Base-by-base conservation (phyloP, 2,797 vertebrate species). In the Thripadectes ignobilis region DNA sequence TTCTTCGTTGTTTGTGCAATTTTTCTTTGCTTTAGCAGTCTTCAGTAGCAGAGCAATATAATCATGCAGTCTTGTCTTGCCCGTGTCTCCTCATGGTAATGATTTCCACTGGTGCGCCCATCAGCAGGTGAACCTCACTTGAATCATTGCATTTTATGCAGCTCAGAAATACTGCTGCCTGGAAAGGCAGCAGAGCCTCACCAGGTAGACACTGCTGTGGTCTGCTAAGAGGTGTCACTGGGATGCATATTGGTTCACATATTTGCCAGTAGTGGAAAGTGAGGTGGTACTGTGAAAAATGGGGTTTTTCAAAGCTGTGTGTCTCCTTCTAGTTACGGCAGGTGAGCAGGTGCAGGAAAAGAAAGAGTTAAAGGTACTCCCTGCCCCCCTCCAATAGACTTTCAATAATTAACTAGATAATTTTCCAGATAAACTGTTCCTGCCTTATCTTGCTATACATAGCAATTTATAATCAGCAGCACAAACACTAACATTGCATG, bases 371-470 rank as follows among this genome's bases (percentile, higher is more conserved):
- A 93, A 58, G 0, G 0, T 86, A n/a, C 18, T 75, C 78, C 48
- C 71, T 52, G 23, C 41, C n/a, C 14, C 43, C 55, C 36, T 45
- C 52, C 36, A 54, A 26, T 29, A 87, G 38, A 69, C 87, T 77
- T 93, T 82, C 74, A 95, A 96, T 96, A 80, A 96, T 97, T 97
- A 97, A 95, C 96, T 80, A 95, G 92, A 93, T 96, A 24, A 80
- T 94, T 95, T 93, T 83, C 78, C 76, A 91, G 94, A 95, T 95
- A 94, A 93, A 85, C 80, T 74, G 90, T 95, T 93, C 89, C 93
- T 96, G 91, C 94, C 93, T 97, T 97, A 97, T 96, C 93, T 95
- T 91, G 71, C 88, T 89, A 89, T 95, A 84, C 83, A 80, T 24
- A 85, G 69, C 73, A 77, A 45, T 94, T 96, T 88, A 85, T 90